Evolutionary conservation across 2,797 vertebrate genomes (phyloP).

Genomic region (Falco columbarius): DNA sequence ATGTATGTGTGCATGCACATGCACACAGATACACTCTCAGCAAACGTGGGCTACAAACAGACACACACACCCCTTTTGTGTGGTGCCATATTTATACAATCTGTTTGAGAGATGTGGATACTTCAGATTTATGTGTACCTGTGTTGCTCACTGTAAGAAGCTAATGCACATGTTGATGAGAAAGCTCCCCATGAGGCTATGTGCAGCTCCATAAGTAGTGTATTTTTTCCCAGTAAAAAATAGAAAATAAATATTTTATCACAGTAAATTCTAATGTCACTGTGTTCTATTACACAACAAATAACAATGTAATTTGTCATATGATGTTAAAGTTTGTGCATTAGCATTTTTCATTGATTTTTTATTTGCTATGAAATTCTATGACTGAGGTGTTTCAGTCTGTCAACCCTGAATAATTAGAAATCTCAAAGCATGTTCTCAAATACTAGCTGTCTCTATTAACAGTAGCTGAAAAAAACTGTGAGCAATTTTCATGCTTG

Average conservation of each 20-base stretch:
- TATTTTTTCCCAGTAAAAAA: background rate
- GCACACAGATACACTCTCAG: background rate
- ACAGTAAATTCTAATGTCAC: background rate
- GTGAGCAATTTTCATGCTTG: background rate
- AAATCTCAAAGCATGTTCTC: background rate
- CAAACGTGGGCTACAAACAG: background rate
- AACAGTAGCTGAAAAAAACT: background rate
- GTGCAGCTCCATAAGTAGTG: background rate
- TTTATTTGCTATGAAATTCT: background rate
- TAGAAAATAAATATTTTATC: background rate
- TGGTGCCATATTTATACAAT: background rate
- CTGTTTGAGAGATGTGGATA: background rate
- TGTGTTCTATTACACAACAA: background rate
- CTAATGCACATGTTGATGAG: background rate
- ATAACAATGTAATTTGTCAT: background rate
- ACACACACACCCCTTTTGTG: rapidly evolving
- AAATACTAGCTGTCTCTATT: background rate
- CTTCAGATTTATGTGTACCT: background rate
- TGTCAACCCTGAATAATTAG: background rate
- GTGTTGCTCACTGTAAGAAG: background rate
- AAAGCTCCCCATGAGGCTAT: background rate
- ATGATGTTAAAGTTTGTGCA: background rate
- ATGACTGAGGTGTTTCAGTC: background rate
- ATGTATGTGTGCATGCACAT: background rate
- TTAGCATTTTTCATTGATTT: background rate